phyloP scores from a whole-genome alignment of 2,797 vertebrate species.

The Gymnoscopelus microlampas region DNA sequence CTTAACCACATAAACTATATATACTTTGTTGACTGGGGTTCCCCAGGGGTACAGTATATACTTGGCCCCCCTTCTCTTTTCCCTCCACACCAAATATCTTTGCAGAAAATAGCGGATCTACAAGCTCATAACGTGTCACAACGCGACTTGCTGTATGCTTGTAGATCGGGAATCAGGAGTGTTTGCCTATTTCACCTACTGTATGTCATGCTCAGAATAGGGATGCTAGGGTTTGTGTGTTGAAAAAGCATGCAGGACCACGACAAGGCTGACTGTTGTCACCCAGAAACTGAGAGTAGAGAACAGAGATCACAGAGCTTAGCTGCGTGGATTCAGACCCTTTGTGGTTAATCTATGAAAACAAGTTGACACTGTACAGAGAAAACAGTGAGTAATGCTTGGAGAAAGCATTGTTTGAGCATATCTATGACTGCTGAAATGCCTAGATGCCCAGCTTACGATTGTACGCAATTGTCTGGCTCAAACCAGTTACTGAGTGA shows the following conservation, averaged over 20 bases:
- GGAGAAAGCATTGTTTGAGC: slow-evolving; percentile 61
- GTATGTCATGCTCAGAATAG: too few relatives aligned
- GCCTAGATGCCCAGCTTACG: slow-evolving; percentile 55
- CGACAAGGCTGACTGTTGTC: slow-evolving; percentile 64
- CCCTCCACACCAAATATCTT: neutral
- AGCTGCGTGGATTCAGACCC: slow-evolving; percentile 44
- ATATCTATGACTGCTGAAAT: slow-evolving; percentile 55
- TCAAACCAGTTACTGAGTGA: slow-evolving; percentile 44
- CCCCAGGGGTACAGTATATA: too few relatives aligned
- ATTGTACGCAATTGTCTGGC: slow-evolving; percentile 52
- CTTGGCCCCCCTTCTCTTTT: too few relatives aligned
- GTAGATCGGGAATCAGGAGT: too few relatives aligned
- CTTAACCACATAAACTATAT: slow-evolving; percentile 2
- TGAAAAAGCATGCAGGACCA: slow-evolving; percentile 56
- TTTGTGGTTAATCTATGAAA: slow-evolving; percentile 58
- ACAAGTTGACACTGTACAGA: slow-evolving; percentile 59
- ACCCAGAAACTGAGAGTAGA: slow-evolving; percentile 46
- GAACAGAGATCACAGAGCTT: slow-evolving; percentile 51
- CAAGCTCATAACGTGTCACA: neutral
- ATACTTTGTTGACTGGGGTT: too few relatives aligned
- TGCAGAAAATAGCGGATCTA: neutral
- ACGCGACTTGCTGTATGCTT: too few relatives aligned
- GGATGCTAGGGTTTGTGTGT: too few relatives aligned
- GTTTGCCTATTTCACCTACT: too few relatives aligned
- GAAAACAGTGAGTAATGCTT: slow-evolving; percentile 65